These are phyloP conservation scores for Ellobium chinense DNA, from an alignment of 2,888 invertebrate genomes.

Conservation along the genomic window DNA sequence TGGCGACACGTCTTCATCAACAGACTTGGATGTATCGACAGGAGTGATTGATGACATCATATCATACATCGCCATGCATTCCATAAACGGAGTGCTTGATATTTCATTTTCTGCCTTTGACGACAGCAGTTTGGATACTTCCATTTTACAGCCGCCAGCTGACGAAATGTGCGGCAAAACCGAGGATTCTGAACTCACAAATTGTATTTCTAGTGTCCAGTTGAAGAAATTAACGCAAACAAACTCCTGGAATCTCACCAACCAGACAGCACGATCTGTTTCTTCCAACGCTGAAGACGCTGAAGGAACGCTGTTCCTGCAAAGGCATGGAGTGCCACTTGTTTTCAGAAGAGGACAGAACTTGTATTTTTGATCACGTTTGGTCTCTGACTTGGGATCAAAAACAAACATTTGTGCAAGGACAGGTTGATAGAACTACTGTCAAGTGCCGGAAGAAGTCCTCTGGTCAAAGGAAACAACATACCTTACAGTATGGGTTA, in stretches of 20 bases:
- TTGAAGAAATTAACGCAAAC: background rate
- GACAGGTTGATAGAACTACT: background rate
- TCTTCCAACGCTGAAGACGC: background rate
- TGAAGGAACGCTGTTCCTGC: background rate
- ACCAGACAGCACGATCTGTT: background rate
- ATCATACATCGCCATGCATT: background rate
- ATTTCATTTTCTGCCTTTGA: background rate
- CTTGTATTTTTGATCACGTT: background rate
- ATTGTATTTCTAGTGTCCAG: background rate
- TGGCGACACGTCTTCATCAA: background rate
- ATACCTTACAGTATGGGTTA: background rate
- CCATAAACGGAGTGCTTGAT: background rate
- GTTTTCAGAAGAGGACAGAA: background rate
- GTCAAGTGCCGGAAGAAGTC: background rate
- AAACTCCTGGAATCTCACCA: background rate
- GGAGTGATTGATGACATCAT: background rate
- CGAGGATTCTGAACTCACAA: background rate
- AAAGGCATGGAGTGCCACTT: background rate
- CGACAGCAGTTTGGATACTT: background rate
- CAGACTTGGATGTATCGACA: background rate
- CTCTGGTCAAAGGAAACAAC: background rate
- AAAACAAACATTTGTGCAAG: background rate
- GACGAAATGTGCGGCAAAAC: background rate
- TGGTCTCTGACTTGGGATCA: background rate
- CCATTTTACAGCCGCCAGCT: background rate